A percentile compares a stretch with the other conserved stretches of the same genome.
phyloP scores from a whole-genome alignment of 2,888 invertebrate genomes.

The Pycnomerus fuliginosus region DNA sequence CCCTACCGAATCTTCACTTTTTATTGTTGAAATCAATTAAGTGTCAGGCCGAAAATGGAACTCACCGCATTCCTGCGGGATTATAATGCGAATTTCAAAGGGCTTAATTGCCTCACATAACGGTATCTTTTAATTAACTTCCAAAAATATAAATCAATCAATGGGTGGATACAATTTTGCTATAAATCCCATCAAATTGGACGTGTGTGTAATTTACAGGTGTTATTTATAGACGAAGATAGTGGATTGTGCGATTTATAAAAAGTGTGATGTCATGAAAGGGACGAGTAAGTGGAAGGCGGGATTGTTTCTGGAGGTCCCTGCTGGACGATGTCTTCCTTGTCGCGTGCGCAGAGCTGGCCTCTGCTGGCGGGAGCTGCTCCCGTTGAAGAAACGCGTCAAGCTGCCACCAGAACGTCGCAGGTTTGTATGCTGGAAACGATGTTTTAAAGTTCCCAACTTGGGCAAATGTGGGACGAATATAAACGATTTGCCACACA shows the following conservation, averaged over 20 bases:
- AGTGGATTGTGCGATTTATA: slow-evolving; percentile 7
- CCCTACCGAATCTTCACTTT: too few relatives aligned
- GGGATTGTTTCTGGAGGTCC: slow-evolving; percentile 6
- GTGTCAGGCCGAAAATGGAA: slow-evolving; percentile 1
- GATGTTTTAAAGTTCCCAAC: too few relatives aligned
- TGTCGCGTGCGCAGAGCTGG: slow-evolving; percentile 57
- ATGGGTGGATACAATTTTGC: slow-evolving; percentile 1
- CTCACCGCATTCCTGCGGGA: slow-evolving; percentile 2
- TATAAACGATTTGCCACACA: too few relatives aligned
- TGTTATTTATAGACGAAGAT: slow-evolving; percentile 10
- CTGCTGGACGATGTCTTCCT: slow-evolving; percentile 46
- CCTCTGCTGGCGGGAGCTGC: slow-evolving; percentile 54
- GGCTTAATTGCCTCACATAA: slow-evolving; percentile 7
- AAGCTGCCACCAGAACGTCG: slow-evolving; percentile 40
- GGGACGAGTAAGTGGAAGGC: slow-evolving; percentile 9
- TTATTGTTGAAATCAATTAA: not conserved
- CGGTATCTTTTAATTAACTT: slow-evolving; percentile 1
- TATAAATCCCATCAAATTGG: slow-evolving; percentile 15
- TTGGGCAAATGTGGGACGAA: too few relatives aligned
- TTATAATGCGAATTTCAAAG: not conserved
- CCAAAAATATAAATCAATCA: slow-evolving; percentile 5
- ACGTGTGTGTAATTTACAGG: slow-evolving; percentile 7
- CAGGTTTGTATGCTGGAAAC: too few relatives aligned
- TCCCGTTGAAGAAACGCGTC: slow-evolving; percentile 56
- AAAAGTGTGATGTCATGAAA: slow-evolving; percentile 20